A percentile compares a stretch with the other conserved stretches of the same genome.
Evolutionary conservation across 2,888 invertebrate genomes (phyloP).

Genomic region (Mellilla xanthometata): DNA sequence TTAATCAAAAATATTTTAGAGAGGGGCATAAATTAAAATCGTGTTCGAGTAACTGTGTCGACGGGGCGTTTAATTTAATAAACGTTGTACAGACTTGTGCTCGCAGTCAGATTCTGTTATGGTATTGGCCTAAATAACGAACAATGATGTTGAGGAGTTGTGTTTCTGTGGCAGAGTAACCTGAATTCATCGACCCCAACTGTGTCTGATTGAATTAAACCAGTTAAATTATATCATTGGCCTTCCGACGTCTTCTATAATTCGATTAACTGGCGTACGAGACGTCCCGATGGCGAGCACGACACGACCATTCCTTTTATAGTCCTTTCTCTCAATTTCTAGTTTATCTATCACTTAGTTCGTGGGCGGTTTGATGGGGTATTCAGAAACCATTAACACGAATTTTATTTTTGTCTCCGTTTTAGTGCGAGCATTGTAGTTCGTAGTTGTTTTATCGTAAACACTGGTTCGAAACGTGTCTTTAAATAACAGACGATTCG

Average conservation of each 20-base stretch:
- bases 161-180: slow-evolving; percentile 55
- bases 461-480: slow-evolving; percentile 10
- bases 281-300: slow-evolving; percentile 50
- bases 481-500: slow-evolving; percentile 29
- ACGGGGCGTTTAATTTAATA: slow-evolving; percentile 22
- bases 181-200: slow-evolving; percentile 69
- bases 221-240: slow-evolving; percentile 79
- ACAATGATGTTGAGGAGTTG: slow-evolving; percentile 43
- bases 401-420: slow-evolving; percentile 18
- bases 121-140: slow-evolving; percentile 51
- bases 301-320: slow-evolving; percentile 42
- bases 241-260: slow-evolving; percentile 63
- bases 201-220: slow-evolving; percentile 74
- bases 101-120: slow-evolving; percentile 15
- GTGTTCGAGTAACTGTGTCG: slow-evolving; percentile 24
- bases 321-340: slow-evolving; percentile 39
- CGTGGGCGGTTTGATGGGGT: slow-evolving; percentile 30
- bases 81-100: slow-evolving; percentile 7
- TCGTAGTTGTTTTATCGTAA: slow-evolving; percentile 7
- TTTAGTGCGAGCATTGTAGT: slow-evolving; percentile 2
- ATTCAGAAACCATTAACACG: slow-evolving; percentile 18
- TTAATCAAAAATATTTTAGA: slow-evolving; percentile 19
- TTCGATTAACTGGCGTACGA: slow-evolving; percentile 64
- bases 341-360: slow-evolving; percentile 32
- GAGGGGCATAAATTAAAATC: slow-evolving; percentile 20